Conservation (phyloP, 1,140 invertebrate genomes). For the Cardiocondyla obscurior region DNA sequence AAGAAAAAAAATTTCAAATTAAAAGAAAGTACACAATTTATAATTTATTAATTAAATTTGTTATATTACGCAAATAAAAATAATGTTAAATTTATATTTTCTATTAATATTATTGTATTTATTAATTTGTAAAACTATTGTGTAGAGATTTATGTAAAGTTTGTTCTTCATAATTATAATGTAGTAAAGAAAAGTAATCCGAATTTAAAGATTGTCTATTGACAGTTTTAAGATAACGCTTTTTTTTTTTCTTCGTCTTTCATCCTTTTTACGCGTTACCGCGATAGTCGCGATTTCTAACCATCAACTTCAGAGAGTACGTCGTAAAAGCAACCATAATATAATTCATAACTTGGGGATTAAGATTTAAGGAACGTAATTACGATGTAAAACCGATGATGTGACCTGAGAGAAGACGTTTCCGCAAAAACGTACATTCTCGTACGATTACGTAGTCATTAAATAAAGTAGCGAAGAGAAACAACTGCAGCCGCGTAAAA, state of each 20-base stretch:
- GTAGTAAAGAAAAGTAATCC: too few relatives aligned
- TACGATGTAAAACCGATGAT: neutral
- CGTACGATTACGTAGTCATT: too few relatives aligned
- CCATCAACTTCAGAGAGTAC: neutral
- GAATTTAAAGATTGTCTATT: neutral
- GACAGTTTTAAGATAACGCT: neutral
- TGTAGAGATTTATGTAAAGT: too few relatives aligned
- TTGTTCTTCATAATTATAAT: neutral
- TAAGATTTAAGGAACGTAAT: conserved; percentile 18
- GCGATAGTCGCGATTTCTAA: neutral
- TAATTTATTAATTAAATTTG: conserved; percentile 1
- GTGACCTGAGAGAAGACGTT: neutral
- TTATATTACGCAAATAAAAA: neutral
- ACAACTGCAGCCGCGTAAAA: neutral
- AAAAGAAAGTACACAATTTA: neutral
- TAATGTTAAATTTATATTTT: neutral
- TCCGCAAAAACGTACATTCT: neutral
- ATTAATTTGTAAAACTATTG: neutral
- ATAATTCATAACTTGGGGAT: conserved; percentile 4
- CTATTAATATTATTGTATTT: neutral
- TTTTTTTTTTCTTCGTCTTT: neutral
- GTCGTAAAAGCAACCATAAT: conserved; percentile 9
- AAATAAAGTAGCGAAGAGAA: conserved; percentile 5
- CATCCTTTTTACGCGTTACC: neutral
- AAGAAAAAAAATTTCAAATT: neutral